Evolutionary conservation across 2,797 vertebrate genomes (phyloP), one percentile per base, ranked within the genome.

Genomic region (Siniperca obscura): DNA sequence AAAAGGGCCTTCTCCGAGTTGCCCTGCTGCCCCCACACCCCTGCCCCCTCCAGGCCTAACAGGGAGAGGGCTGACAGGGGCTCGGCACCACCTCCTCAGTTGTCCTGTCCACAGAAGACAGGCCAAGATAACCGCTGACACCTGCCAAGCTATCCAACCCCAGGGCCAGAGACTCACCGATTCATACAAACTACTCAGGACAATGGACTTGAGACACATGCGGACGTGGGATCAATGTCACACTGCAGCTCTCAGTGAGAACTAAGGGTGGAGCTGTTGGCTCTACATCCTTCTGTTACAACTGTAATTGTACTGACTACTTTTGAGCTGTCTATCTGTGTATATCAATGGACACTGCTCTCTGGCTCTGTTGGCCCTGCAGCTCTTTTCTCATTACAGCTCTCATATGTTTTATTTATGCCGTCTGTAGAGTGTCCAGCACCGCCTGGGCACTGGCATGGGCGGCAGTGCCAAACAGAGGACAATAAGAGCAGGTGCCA

Each of bases 401-500:
- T 83, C 86, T 96, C 93, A 94, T 94, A 94, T 94, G 94, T 94
- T 96, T 95, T 95, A 95, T 96, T 96, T 94, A 95, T 94, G 93
- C 92, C 38, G 93, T 95, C 93, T 95, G 95, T 95, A 94, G 93
- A 92, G 90, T 84, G 90, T 95, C 95, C 94, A 95, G 94, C 85
- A 88, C 93, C 93, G 92, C 88, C 91, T 81, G 82, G 92, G 92
- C 90, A 89, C 80, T 84, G 90, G 92, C 91, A 86, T 50, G 76
- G 83, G 48, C 74, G 86, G 81, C 86, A 67, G 83, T 93, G 95
- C 94, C 94, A 94, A 93, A 83, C 87, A 82, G 90, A 92, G 91
- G 93, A 91, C 90, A 90, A 92, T 86, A 86, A 83, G 84, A 84
- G 76, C 67, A 16, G 73, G 80, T 93, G 94, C 95, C 94, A 95